These are phyloP conservation scores for Neodiprion lecontei DNA, from an alignment of 1,140 invertebrate genomes.

Conservation along the genomic window DNA sequence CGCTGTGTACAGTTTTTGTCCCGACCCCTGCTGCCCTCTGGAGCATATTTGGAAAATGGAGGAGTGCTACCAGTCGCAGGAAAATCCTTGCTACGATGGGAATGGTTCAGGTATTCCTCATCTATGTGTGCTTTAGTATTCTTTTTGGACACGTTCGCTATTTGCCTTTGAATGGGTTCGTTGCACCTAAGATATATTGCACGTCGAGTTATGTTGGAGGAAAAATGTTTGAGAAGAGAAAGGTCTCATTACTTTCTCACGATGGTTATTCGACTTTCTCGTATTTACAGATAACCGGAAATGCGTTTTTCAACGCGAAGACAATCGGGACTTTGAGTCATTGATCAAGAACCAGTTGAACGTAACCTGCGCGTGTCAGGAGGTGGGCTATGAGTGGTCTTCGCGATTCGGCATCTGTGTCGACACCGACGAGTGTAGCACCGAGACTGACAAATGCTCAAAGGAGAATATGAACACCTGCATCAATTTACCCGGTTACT, in stretches of 20 bases:
- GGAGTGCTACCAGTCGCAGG: slow-evolving; percentile 49
- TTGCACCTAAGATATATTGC: neutral
- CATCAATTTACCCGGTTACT: slow-evolving; percentile 65
- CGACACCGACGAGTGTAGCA: slow-evolving; percentile 69
- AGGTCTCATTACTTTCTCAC: too few relatives aligned
- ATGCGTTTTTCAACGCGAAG: slow-evolving; percentile 57
- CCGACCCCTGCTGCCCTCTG: slow-evolving; percentile 68
- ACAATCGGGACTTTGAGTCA: slow-evolving; percentile 63
- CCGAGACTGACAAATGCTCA: slow-evolving; percentile 56
- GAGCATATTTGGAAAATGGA: slow-evolving; percentile 54
- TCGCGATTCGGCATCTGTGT: slow-evolving; percentile 67
- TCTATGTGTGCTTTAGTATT: slow-evolving; percentile 12
- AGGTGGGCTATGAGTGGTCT: slow-evolving; percentile 64
- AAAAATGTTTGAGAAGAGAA: neutral
- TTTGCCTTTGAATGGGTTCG: too few relatives aligned
- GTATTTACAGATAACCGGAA: slow-evolving; percentile 33
- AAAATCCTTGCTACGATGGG: slow-evolving; percentile 59
- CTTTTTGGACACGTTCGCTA: too few relatives aligned
- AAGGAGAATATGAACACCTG: slow-evolving; percentile 55
- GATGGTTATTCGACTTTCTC: too few relatives aligned
- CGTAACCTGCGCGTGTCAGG: slow-evolving; percentile 64
- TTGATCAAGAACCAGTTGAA: slow-evolving; percentile 66
- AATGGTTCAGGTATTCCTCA: slow-evolving; percentile 40
- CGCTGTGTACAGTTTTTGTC: slow-evolving; percentile 71
- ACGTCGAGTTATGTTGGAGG: neutral